These are phyloP conservation scores for Phoenoteleia sp. DNA, from an alignment of 2,888 invertebrate species.

Conservation along the genomic window DNA sequence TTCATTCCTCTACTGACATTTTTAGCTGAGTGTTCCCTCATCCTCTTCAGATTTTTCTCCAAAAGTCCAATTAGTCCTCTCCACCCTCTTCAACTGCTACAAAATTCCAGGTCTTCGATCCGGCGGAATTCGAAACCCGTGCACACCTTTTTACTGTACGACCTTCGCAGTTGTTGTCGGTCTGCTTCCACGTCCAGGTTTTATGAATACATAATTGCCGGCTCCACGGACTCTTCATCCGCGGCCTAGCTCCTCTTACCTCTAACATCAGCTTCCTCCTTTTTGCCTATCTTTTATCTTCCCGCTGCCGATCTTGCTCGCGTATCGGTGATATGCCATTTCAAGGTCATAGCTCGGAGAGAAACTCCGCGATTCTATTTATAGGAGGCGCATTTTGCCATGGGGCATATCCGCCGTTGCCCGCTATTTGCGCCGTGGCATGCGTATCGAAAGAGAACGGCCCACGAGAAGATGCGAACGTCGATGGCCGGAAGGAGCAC, in stretches of 20 bases:
- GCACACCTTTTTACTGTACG: conserved; percentile 29
- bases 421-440: conserved; percentile 72
- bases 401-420: conserved; percentile 65
- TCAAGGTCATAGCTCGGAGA: conserved; percentile 61
- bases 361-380: conserved; percentile 57
- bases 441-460: conserved; percentile 70
- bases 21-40: no score
- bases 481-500: conserved; percentile 59
- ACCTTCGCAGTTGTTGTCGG: conserved; percentile 7
- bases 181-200: conserved; percentile 15
- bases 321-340: conserved; percentile 59
- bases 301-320: conserved; percentile 47
- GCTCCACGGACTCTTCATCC: conserved; percentile 18
- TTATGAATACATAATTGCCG: conserved; percentile 42
- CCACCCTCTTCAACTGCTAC: no score
- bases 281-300: conserved; percentile 42
- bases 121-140: conserved; percentile 9
- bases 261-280: conserved; percentile 3
- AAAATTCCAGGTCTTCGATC: conserved; percentile 31
- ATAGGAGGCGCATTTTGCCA: conserved; percentile 64
- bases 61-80: no score
- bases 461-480: conserved; percentile 52
- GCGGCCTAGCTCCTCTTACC: not conserved
- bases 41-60: no score
- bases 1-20: no score